Percentiles rank a stretch among this genome's conserved stretches.
Evolutionary conservation across 1,140 invertebrate species (phyloP).

Genomic region (Habropoda laboriosa): DNA sequence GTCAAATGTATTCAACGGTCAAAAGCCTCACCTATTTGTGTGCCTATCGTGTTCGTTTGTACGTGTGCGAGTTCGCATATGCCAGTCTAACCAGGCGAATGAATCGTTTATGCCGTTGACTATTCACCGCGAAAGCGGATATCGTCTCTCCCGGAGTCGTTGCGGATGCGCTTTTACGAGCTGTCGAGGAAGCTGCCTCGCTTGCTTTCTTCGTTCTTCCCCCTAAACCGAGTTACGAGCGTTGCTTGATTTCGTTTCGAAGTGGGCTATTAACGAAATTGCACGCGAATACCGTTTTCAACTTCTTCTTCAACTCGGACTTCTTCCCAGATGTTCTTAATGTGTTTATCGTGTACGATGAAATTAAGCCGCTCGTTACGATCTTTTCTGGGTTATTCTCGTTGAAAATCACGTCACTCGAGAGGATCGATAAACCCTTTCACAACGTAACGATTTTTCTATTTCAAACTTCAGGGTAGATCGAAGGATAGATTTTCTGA

Average conservation of each 20-base stretch:
- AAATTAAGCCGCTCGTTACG: not conserved
- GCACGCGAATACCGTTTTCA: slow-evolving; percentile 28
- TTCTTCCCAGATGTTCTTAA: not conserved
- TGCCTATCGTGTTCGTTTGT: slow-evolving; percentile 35
- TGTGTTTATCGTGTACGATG: not conserved
- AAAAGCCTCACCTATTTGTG: slow-evolving; percentile 32
- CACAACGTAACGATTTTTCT: too few species aligned
- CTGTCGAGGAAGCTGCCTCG: slow-evolving; percentile 7
- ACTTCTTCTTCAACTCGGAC: not conserved
- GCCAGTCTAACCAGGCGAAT: slow-evolving; percentile 16
- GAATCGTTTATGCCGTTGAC: slow-evolving; percentile 46
- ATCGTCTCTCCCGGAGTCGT: slow-evolving; percentile 20
- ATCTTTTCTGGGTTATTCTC: not conserved
- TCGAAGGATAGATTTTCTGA: not conserved
- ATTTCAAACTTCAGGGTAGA: too few species aligned
- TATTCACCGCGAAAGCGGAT: slow-evolving; percentile 30
- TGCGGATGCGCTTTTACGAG: slow-evolving; percentile 30
- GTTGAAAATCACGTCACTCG: not conserved
- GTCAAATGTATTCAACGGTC: slow-evolving; percentile 52
- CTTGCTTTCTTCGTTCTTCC: not conserved
- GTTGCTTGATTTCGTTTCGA: slow-evolving; percentile 41
- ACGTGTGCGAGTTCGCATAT: not conserved
- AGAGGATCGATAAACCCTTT: too few species aligned
- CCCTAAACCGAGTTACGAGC: slow-evolving; percentile 38
- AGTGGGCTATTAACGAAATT: slow-evolving; percentile 22